Evolutionary conservation across 2,888 invertebrate species (phyloP).

Genomic region (Cremastinae sp.): DNA sequence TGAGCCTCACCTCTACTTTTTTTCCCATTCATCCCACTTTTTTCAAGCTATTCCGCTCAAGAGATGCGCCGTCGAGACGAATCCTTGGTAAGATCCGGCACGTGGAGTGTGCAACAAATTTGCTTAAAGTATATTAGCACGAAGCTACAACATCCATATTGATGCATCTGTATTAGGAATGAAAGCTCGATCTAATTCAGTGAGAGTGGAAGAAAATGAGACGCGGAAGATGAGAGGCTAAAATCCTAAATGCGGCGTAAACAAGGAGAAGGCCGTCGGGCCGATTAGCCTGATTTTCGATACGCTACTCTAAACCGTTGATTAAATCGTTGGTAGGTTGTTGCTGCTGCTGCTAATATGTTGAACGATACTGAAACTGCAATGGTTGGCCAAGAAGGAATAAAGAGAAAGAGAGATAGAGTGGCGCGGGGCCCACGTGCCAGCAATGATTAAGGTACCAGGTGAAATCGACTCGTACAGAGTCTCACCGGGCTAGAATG

Average conservation of each 20-base stretch:
- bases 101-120: constrained; percentile 31
- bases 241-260: constrained; percentile 43
- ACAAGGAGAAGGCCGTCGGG: constrained; percentile 13
- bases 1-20: constrained; percentile 53
- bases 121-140: constrained; percentile 15
- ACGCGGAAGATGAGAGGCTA: not conserved
- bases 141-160: not conserved
- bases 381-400: constrained; percentile 1
- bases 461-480: constrained; percentile 49
- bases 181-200: constrained; percentile 38
- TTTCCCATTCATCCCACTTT: constrained; percentile 28
- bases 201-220: not conserved
- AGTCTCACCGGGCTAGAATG: constrained; percentile 18
- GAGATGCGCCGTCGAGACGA: constrained; percentile 1
- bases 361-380: constrained; percentile 50
- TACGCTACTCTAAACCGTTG: constrained; percentile 56
- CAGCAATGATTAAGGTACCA: constrained; percentile 50
- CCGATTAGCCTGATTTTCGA: constrained; percentile 56
- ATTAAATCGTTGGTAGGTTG: constrained; percentile 59
- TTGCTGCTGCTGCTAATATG: constrained; percentile 48
- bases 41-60: constrained; percentile 13
- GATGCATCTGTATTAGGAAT: constrained; percentile 49
- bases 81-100: constrained; percentile 23
- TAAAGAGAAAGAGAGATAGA: not conserved
- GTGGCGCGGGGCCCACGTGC: constrained; percentile 45